Base-by-base conservation (phyloP, 2,797 vertebrate genomes). In the Malacoctenus gilli region DNA sequence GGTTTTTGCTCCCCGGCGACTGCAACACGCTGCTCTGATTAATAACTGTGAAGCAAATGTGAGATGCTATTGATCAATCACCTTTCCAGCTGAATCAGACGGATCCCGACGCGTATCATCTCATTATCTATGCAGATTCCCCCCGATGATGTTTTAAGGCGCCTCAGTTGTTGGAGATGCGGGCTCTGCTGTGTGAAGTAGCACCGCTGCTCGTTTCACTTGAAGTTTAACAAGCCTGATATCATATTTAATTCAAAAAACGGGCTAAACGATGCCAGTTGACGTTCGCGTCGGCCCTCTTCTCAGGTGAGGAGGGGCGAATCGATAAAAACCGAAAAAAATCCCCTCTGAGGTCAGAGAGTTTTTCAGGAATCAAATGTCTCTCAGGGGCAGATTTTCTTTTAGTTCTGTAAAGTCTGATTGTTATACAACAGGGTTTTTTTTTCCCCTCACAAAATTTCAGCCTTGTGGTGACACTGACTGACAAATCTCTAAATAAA, bases 1-100 rank as follows among this genome's bases (percentile, higher is more conserved):
- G 9, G 5, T 53, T 20, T 48, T 44, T 59, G 25, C 25, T 28
- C 25, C 25, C 22, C 44, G 35, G 39, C 47, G 14, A 50, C 14
- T 40, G 22, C 15, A 66, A 48, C 35, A 53, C 15, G n/a, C 53
- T 5, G 40, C 41, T 56, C 39, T 42, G 38, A 59, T 60, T 54
- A 70, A 44, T 51, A 64, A 48, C 40, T 31, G 37, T 48, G 41
- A 64, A 40, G 43, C 16, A 14, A 64, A 64, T 20, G 21, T 23
- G 37, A 53, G 42, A 55, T 41, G 49, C 31, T 30, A 59, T 55
- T 19, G 30, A 52, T 77, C 49, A 51, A 23, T 70, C 42, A 49
- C 39, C 37, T 39, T 48, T 49, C 39, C 14, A 57, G 12, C 15
- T 32, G 39, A 56, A 63, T 46, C 54, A n/a, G 54, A 72, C 35